Percentiles rank a stretch among this genome's conserved stretches.
phyloP scores from a whole-genome alignment of 1,140 invertebrate genomes.

The Adelges cooleyi region DNA sequence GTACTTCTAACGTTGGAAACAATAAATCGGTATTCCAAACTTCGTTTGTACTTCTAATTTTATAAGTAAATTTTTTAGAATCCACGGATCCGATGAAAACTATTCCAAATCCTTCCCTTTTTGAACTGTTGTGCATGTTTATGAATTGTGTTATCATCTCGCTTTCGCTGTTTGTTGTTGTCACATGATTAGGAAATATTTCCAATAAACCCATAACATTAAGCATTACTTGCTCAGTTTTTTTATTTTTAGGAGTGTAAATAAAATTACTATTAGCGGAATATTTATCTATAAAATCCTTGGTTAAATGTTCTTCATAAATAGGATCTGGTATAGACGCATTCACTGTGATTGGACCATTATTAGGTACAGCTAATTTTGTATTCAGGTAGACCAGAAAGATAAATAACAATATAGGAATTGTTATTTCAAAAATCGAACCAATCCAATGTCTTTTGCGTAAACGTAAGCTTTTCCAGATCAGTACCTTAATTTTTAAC shows the following conservation, averaged over 20 bases:
- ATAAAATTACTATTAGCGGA: neutral
- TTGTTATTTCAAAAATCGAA: conserved; percentile 29
- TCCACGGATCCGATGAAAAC: conserved; percentile 3
- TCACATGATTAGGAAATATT: neutral
- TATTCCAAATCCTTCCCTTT: neutral
- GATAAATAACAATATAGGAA: conserved; percentile 27
- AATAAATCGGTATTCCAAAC: conserved; percentile 22
- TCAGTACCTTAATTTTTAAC: conserved; percentile 29
- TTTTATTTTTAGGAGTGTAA: neutral
- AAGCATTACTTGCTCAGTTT: neutral
- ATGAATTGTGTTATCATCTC: neutral
- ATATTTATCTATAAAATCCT: neutral
- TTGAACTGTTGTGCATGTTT: neutral
- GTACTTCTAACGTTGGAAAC: conserved; percentile 22
- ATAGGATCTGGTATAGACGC: neutral
- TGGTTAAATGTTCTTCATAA: neutral
- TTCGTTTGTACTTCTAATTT: conserved; percentile 14
- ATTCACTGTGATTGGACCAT: no score
- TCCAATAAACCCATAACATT: neutral
- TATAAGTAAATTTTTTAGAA: conserved; percentile 17
- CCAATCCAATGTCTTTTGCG: conserved; percentile 29
- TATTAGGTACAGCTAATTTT: no score
- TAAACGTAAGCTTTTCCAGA: conserved; percentile 30
- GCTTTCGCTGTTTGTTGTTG: neutral
- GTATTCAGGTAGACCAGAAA: conserved; percentile 10